Conservation (phyloP, 2,113 vertebrate genomes). For the Sapajus apella region DNA sequence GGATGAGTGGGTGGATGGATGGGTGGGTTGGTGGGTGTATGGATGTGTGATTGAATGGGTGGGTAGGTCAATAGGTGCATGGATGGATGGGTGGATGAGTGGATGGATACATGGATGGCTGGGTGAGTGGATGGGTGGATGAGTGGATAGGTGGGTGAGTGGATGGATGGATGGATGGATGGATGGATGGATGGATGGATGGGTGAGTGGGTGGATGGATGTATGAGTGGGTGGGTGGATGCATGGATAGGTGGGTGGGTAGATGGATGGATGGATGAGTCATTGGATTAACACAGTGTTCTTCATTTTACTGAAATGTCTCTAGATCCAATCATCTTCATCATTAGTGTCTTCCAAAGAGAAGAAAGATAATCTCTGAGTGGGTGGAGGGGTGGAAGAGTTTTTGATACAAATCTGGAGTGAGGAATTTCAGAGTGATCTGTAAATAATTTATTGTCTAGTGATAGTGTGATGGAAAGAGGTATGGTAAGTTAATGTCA, state of each 20-base stretch:
- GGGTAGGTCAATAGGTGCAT: fast-evolving
- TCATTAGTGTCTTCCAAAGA: not conserved
- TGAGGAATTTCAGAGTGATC: not conserved
- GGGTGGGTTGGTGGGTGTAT: fast-evolving
- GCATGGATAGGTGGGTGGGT: not conserved
- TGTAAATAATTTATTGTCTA: fast-evolving
- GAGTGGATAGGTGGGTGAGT: fast-evolving
- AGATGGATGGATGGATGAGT: not conserved
- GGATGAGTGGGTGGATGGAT: too few species aligned
- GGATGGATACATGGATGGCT: fast-evolving
- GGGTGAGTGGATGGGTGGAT: fast-evolving
- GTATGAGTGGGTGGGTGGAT: not conserved
- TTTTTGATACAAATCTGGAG: not conserved
- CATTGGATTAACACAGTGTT: not conserved
- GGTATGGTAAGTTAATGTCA: not conserved
- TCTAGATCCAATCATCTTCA: not conserved
- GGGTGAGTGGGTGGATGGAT: not conserved
- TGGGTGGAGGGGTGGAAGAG: not conserved
- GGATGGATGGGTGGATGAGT: fast-evolving
- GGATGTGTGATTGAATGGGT: fast-evolving
- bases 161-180: fast-evolving
- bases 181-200: fast-evolving
- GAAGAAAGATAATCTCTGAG: not conserved
- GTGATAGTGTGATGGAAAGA: not conserved
- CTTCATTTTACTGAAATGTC: not conserved